Conservation (phyloP, 2,888 invertebrate species). For the Andrena bucephala region DNA sequence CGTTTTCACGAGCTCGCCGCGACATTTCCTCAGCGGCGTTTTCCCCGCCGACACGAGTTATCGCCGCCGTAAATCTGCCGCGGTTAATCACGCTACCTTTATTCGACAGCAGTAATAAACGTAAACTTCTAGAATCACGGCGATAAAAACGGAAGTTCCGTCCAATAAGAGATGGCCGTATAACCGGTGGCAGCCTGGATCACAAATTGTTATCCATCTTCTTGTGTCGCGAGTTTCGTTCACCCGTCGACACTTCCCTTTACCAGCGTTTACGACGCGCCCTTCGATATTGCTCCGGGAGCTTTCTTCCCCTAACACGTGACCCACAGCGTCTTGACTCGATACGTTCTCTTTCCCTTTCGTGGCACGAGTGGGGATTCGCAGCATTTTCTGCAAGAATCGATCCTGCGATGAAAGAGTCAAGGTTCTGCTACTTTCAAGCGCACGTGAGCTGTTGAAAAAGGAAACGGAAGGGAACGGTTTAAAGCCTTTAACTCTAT, state of each 20-base stretch:
- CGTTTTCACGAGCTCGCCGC: background rate
- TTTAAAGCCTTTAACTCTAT: no score
- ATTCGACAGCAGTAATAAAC: constrained; percentile 22
- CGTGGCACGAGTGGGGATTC: background rate
- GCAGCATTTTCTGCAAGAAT: no score
- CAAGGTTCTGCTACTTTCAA: no score
- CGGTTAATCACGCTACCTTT: constrained; percentile 34
- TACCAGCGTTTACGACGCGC: background rate
- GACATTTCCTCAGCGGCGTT: background rate
- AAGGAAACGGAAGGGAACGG: no score
- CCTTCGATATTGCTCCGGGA: background rate
- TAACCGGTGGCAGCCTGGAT: constrained; percentile 6
- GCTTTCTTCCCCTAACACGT: background rate
- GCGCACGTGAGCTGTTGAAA: no score
- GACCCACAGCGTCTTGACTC: background rate
- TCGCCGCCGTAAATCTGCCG: constrained; percentile 31
- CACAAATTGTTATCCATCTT: constrained; percentile 24
- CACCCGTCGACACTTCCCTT: background rate
- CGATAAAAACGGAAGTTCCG: constrained; percentile 25
- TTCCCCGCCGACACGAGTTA: background rate
- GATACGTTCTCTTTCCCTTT: background rate
- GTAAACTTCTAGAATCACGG: constrained; percentile 10
- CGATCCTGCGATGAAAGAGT: no score
- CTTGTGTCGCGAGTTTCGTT: background rate
- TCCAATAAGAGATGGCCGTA: constrained; percentile 25